Percentiles rank a stretch among this genome's conserved stretches.
Conservation (phyloP, 1,140 invertebrate species). For the Bombus difficillimus region DNA sequence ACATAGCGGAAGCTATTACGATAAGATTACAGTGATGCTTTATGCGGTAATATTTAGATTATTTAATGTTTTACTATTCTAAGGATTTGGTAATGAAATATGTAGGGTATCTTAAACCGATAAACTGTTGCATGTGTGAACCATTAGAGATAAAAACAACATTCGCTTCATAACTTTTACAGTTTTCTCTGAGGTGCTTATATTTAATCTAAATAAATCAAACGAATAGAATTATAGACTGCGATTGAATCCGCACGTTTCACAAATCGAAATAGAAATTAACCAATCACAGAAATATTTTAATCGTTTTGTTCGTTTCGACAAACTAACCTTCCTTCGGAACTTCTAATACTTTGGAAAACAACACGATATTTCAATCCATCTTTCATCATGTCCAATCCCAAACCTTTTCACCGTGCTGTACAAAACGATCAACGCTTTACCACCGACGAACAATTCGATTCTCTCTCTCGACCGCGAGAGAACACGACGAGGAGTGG, state of each 20-base stretch:
- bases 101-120: neutral
- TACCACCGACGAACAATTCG: neutral
- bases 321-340: too few relatives aligned
- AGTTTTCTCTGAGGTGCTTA: too few relatives aligned
- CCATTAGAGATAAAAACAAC: neutral
- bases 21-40: neutral
- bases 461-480: neutral
- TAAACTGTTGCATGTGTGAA: neutral
- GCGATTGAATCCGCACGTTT: too few relatives aligned
- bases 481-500: neutral
- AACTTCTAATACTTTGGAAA: neutral
- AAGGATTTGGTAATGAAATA: neutral
- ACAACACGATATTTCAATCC: neutral
- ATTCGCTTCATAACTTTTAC: too few relatives aligned
- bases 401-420: neutral
- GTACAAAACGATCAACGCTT: neutral
- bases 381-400: too few relatives aligned
- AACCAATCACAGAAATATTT: neutral
- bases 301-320: too few relatives aligned
- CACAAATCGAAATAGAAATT: neutral
- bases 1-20: neutral
- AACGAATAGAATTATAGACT: neutral
- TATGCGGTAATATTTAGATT: neutral
- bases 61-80: neutral
- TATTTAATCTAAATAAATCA: neutral